Conservation (phyloP, 2,888 invertebrate species). For the Watsonalla binaria region DNA sequence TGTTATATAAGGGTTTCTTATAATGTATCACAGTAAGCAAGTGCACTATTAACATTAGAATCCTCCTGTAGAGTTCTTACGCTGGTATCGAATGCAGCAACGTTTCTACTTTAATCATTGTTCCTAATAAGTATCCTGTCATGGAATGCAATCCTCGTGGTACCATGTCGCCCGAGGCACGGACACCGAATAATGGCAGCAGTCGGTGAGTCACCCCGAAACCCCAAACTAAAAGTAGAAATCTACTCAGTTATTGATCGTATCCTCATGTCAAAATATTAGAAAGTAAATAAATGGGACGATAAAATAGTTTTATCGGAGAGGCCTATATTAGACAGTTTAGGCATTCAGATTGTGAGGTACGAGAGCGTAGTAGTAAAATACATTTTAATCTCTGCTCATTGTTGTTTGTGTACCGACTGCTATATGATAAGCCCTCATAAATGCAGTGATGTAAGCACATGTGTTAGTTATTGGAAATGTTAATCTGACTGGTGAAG, state of each 20-base stretch:
- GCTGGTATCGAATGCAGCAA: too few relatives aligned
- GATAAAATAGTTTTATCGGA: too few relatives aligned
- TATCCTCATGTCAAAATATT: not conserved
- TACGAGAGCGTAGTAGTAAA: too few relatives aligned
- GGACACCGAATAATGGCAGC: constrained; percentile 19
- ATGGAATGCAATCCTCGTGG: constrained; percentile 51
- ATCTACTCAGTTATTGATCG: constrained; percentile 19
- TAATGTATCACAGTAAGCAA: too few relatives aligned
- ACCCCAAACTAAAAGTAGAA: constrained; percentile 21
- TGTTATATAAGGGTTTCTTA: too few relatives aligned
- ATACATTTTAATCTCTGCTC: not conserved
- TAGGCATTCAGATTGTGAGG: too few relatives aligned
- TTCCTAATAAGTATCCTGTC: constrained; percentile 33
- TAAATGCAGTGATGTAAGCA: not conserved
- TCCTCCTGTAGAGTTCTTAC: too few relatives aligned
- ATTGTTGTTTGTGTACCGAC: not conserved
- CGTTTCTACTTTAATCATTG: not conserved
- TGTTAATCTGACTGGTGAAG: constrained; percentile 14
- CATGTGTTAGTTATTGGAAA: not conserved
- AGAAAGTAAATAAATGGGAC: too few relatives aligned
- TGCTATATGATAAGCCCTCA: not conserved
- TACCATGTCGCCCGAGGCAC: constrained; percentile 56
- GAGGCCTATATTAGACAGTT: too few relatives aligned
- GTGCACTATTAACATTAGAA: too few relatives aligned
- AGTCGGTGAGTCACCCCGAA: constrained; percentile 36